A percentile compares a stretch with the other conserved stretches of the same genome.
These are phyloP conservation scores for Paedocypris sp. DNA, from an alignment of 2,113 vertebrate species.

Conservation along the genomic window DNA sequence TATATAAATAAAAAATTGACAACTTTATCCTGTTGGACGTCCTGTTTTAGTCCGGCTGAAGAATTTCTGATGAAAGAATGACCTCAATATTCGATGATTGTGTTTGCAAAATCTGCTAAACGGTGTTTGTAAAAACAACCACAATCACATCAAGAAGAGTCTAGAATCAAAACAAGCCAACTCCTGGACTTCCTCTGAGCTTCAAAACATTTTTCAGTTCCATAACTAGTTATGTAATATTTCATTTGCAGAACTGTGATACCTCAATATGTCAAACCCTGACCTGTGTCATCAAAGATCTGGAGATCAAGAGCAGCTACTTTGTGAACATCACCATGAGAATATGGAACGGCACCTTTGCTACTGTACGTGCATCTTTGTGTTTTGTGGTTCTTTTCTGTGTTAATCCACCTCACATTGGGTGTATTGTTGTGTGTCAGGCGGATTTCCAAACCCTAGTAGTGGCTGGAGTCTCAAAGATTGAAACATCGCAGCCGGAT, in stretches of 20 bases:
- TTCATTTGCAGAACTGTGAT: constrained; percentile 59
- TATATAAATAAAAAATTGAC: no score
- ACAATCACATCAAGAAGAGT: no score
- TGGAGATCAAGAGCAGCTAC: constrained; percentile 60
- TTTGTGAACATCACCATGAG: constrained; percentile 64
- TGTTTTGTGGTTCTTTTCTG: not conserved
- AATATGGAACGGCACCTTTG: constrained; percentile 75
- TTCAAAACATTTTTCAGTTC: not conserved
- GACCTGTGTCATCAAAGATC: constrained; percentile 61
- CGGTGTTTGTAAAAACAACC: no score
- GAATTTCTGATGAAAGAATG: no score
- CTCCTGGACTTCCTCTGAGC: not conserved
- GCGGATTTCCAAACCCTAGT: constrained; percentile 63
- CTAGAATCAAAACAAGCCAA: no score
- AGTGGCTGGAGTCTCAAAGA: constrained; percentile 54
- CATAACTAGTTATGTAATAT: not conserved
- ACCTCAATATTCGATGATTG: no score
- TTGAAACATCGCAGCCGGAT: constrained; percentile 60
- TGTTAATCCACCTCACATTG: not conserved
- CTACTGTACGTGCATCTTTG: constrained; percentile 51
- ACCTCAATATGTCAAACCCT: constrained; percentile 55
- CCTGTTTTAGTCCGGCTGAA: no score
- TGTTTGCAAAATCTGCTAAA: no score
- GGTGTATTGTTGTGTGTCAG: constrained; percentile 40
- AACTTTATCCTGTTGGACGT: no score